These are phyloP conservation scores for Aythya baeri DNA, from an alignment of 2,113 vertebrate genomes.

Conservation along the genomic window DNA sequence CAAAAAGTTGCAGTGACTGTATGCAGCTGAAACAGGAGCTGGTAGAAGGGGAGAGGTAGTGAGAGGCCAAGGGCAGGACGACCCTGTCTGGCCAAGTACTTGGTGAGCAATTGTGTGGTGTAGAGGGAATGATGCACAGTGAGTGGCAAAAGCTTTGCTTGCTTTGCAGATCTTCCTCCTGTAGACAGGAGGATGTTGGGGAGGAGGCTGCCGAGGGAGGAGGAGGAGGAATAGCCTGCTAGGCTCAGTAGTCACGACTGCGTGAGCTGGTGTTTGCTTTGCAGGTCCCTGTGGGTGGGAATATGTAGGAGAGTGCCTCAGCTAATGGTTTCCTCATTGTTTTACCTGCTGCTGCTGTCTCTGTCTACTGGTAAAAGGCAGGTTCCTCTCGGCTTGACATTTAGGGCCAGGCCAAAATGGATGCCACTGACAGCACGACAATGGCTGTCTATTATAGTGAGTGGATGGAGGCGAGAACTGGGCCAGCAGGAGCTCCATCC, in stretches of 20 bases:
- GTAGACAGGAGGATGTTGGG: neutral
- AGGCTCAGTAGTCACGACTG: neutral
- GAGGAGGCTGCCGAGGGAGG: neutral
- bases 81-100: neutral
- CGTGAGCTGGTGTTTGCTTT: neutral
- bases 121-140: neutral
- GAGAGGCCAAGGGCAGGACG: neutral
- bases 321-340: neutral
- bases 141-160: slow-evolving; percentile 27
- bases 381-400: neutral
- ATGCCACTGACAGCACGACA: neutral
- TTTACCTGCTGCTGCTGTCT: neutral
- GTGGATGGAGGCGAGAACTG: neutral
- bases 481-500: neutral
- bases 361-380: neutral
- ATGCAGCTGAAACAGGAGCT: neutral
- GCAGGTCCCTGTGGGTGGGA: neutral
- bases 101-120: slow-evolving; percentile 11
- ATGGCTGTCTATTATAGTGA: neutral
- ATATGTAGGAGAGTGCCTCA: neutral
- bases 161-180: neutral
- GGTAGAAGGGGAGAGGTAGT: neutral
- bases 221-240: neutral
- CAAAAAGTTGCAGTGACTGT: neutral
- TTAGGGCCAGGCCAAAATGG: neutral